Base-by-base conservation (phyloP, 2,797 vertebrate genomes). In the Sebastes wilsoni region DNA sequence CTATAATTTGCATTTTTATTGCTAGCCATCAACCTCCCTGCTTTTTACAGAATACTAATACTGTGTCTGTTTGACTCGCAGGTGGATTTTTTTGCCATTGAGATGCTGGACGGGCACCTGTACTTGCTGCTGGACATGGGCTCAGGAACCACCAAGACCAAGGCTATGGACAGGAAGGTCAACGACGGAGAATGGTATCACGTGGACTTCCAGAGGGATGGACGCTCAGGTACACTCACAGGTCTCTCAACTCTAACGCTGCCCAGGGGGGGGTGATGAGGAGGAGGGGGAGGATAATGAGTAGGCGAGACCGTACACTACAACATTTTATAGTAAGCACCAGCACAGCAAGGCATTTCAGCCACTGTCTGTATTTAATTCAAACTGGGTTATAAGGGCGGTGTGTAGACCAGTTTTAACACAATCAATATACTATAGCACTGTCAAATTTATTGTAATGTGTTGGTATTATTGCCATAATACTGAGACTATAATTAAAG, bases 101-200 rank as follows among this genome's bases (percentile, higher is more conserved):
- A 99, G 85, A 99, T 99, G 98, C 96, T 99, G 70, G 98, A 99
- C 59, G 98, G 98, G 1, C 98, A 99, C 88, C 95, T 99, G 72
- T 99, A 99, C 91, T 93, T 99, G 80, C 95, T 99, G 66, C 92
- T 99, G 81, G 98, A 99, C 93, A 99, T 99, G 98, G 98, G 98
- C 72, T 99, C 98, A 13, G 98, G 98, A 87, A 99, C 98, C 84
- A 99, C 98, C 88, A 99, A 99, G 95, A 99, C 98, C 85, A 97
- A 95, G 90, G 98, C 98, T 25, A 95, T 99, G 14, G 97, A 97
- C 94, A 97, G 95, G 90, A 99, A 99, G 87, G 98, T 99, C 86
- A 99, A 99, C 65, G 98, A 99, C 5, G 98, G 98, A 73, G 98
- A 99, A 87, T 99, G 98, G 98, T 99, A 99, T 91, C 98, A 99